phyloP scores from a whole-genome alignment of 2,797 vertebrate species.

The Lepilemur ruficaudatus region DNA sequence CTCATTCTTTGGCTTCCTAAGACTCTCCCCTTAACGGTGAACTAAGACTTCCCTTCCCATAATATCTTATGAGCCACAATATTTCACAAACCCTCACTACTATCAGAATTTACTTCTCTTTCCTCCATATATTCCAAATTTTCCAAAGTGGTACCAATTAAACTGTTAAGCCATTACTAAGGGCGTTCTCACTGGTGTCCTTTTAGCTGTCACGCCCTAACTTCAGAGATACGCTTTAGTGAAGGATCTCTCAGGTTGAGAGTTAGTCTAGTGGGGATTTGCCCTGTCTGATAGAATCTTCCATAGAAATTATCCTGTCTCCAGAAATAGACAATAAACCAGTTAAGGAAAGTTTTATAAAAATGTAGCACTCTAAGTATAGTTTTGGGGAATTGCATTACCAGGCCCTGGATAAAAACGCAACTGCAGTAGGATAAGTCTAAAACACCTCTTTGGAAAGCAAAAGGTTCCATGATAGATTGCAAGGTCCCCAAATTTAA shows the following conservation, averaged over 20 bases:
- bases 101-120: neutral
- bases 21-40: neutral
- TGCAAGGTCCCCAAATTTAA: neutral
- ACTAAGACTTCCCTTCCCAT: neutral
- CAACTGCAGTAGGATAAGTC: neutral
- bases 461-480: neutral
- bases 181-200: neutral
- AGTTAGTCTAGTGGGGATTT: neutral
- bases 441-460: conserved; percentile 5
- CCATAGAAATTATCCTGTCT: neutral
- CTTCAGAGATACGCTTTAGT: neutral
- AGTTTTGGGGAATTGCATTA: neutral
- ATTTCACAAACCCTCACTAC: neutral
- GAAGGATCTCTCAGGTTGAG: neutral
- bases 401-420: neutral
- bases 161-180: neutral
- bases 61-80: neutral
- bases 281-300: neutral
- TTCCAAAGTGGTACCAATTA: neutral
- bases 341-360: neutral
- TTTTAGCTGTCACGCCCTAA: neutral
- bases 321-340: neutral
- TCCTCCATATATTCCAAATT: neutral
- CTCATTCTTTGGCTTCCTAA: neutral
- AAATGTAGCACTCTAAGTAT: neutral